These are phyloP conservation scores for Diceros bicornis DNA, from an alignment of 2,797 vertebrate genomes.

Conservation along the genomic window DNA sequence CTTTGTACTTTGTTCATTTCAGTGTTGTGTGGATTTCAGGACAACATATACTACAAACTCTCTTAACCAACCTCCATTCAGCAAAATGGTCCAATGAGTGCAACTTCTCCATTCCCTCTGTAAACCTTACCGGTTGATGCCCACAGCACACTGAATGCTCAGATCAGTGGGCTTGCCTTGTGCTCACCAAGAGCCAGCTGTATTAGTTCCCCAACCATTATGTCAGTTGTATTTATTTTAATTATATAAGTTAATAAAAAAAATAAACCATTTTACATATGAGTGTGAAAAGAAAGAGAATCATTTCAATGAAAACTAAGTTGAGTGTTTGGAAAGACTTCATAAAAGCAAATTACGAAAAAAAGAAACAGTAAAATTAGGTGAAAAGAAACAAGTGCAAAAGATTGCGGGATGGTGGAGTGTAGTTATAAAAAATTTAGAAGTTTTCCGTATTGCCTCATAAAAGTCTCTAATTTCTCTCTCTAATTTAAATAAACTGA, in stretches of 20 bases:
- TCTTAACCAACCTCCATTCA: background rate
- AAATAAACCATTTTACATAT: background rate
- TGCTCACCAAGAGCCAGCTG: background rate
- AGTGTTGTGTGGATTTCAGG: background rate
- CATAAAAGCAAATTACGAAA: background rate
- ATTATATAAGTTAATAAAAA: background rate
- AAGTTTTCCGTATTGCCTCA: background rate
- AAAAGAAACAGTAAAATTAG: background rate
- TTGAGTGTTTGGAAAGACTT: background rate
- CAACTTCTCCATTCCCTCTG: background rate
- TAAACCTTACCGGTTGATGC: background rate
- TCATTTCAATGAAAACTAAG: constrained; percentile 4
- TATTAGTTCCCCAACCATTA: background rate
- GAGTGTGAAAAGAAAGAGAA: background rate
- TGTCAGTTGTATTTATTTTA: background rate
- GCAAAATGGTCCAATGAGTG: background rate
- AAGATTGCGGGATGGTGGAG: background rate
- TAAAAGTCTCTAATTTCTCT: constrained; percentile 47
- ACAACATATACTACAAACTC: background rate
- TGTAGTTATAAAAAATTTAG: background rate
- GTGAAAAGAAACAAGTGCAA: background rate
- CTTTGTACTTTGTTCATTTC: background rate
- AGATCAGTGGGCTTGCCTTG: background rate
- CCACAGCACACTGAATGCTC: background rate
- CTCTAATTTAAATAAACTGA: constrained; percentile 5